Base-by-base conservation (phyloP, 2,113 vertebrate species). In the Tachycineta bicolor region DNA sequence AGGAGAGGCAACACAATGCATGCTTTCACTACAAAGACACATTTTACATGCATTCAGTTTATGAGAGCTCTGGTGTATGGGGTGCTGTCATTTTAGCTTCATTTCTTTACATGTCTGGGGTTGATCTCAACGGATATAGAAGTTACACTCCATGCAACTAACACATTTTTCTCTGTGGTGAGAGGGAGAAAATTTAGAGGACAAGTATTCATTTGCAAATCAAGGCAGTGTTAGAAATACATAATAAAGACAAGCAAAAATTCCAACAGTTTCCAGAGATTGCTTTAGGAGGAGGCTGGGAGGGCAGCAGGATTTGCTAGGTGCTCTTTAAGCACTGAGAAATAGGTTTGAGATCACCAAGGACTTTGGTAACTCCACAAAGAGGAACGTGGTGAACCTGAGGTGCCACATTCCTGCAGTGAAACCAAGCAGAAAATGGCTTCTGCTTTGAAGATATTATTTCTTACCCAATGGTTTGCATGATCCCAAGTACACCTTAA, bases 371-470 rank as follows among this genome's bases (percentile, higher is more conserved):
- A 89, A 83, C 49, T 73, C 53, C 43, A 60, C 28, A 33, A 23
- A 93, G 39, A 79, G 23, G 68, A 90, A 63, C 56, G 47, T 3
- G 7, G 71, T 31, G 77, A 96, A 95, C 79, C 73, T 93, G 93
- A 93, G 69, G 26, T 59, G 80, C 94, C 2, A 21, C 95, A 96
- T 97, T 96, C 82, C 83, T 94, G 41, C 64, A 73, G 44, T 0
- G 1, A 96, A 94, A 63, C 71, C 87, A 90, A 87, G 89, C 81
- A 94, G 84, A 87, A 94, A 94, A 94, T 43, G 22, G 15, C 52
- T 92, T 77, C 83, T 87, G 77, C 58, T 92, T 69, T 71, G 47
- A 84, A 87, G 33, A 85, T 43, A 47, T 28, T 56, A 12, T 82
- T 89, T 69, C 85, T 78, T 83, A 86, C 79, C 26, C 71, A 93